Evolutionary conservation across 2,797 vertebrate genomes (phyloP).

Genomic region (Fistularia commersonii): DNA sequence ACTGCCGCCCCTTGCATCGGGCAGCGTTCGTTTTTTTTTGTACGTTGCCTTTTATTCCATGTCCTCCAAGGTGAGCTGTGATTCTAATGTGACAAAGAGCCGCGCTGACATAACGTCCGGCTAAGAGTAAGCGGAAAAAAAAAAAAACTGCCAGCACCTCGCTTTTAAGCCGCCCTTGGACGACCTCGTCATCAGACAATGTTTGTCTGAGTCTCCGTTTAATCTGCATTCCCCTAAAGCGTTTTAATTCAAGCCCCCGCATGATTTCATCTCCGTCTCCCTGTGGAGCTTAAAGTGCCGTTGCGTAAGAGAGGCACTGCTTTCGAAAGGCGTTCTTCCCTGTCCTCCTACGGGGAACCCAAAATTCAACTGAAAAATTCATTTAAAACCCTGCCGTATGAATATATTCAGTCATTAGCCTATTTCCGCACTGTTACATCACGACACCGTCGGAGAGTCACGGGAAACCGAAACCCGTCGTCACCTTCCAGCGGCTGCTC

Average conservation of each 20-base stretch:
- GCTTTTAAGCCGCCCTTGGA: constrained; percentile 15
- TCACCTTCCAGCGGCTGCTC: constrained; percentile 78
- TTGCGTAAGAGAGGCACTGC: constrained; percentile 44
- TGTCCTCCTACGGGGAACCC: not conserved
- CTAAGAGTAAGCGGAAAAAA: too few relatives aligned
- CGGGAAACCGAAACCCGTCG: not conserved
- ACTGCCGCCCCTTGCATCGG: too few relatives aligned
- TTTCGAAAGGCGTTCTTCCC: constrained; percentile 18
- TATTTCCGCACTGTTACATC: too few relatives aligned
- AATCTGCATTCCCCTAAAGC: constrained; percentile 39
- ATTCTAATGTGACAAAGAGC: too few relatives aligned
- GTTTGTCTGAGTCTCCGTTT: constrained; percentile 45
- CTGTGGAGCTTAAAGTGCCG: constrained; percentile 34
- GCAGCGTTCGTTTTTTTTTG: too few relatives aligned
- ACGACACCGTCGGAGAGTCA: not conserved
- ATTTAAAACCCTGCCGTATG: not conserved
- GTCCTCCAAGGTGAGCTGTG: too few relatives aligned
- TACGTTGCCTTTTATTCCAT: too few relatives aligned
- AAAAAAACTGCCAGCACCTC: too few relatives aligned
- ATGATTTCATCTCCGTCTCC: constrained; percentile 45
- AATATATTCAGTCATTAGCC: too few relatives aligned
- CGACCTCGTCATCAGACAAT: constrained; percentile 22
- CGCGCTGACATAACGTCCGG: too few relatives aligned
- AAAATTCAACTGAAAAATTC: not conserved
- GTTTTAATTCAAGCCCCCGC: constrained; percentile 42